A percentile compares a stretch with the other conserved stretches of the same genome.
phyloP scores from a whole-genome alignment of 2,797 vertebrate genomes.

The Acanthurus tractus region DNA sequence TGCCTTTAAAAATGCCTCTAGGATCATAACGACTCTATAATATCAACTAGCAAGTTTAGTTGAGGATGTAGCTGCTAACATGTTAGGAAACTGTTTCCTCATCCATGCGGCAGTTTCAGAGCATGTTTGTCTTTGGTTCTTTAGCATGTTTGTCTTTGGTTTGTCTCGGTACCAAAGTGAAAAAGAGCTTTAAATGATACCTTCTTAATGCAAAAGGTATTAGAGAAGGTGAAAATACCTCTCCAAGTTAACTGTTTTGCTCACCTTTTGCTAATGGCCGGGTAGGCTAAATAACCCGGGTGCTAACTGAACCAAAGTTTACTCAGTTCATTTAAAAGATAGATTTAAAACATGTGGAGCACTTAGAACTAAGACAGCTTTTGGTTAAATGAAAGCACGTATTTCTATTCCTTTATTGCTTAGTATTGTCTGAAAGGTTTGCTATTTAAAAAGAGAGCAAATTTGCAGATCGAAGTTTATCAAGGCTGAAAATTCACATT shows the following conservation, averaged over 20 bases:
- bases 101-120: too few relatives aligned
- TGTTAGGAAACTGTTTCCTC: too few relatives aligned
- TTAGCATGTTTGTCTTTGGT: too few relatives aligned
- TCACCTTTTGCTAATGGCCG: neutral
- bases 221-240: neutral
- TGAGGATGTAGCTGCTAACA: too few relatives aligned
- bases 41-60: too few relatives aligned
- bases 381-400: neutral
- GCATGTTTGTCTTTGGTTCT: too few relatives aligned
- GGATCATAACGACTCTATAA: too few relatives aligned
- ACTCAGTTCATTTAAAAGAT: neutral
- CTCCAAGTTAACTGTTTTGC: neutral
- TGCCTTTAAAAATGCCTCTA: too few relatives aligned
- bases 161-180: too few relatives aligned
- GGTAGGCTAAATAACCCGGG: neutral
- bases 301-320: neutral
- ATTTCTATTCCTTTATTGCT: neutral
- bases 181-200: too few relatives aligned
- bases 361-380: neutral
- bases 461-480: neutral
- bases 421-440: neutral
- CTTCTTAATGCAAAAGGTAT: too few relatives aligned
- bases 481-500: neutral
- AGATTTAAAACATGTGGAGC: neutral
- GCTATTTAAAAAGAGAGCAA: neutral